Conservation (phyloP, 1,140 invertebrate species). For the Propsilocerus akamusi region DNA sequence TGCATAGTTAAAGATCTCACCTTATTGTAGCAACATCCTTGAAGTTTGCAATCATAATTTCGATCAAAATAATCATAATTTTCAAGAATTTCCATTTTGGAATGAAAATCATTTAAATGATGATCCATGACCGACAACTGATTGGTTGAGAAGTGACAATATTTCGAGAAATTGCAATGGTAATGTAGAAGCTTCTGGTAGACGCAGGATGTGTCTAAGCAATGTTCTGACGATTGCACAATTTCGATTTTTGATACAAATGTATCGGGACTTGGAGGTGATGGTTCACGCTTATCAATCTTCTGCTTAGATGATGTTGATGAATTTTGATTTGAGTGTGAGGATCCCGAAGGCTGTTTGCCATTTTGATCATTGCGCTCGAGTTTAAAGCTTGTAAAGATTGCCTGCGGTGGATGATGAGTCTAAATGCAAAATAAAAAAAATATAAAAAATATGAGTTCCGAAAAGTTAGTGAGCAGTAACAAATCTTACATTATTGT, state of each 20-base stretch:
- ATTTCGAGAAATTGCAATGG: conserved; percentile 46
- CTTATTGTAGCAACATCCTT: conserved; percentile 32
- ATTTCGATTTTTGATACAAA: conserved; percentile 12
- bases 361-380: conserved; percentile 23
- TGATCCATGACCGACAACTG: conserved; percentile 42
- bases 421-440: conserved; percentile 20
- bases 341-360: conserved; percentile 27
- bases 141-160: conserved; percentile 39
- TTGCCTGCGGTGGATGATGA: conserved; percentile 63
- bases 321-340: background rate
- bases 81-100: conserved; percentile 60
- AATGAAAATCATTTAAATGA: conserved; percentile 68
- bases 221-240: conserved; percentile 23
- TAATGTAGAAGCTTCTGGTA: conserved; percentile 35
- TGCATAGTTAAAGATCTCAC: background rate
- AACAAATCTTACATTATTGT: conserved; percentile 48
- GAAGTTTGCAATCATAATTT: conserved; percentile 52
- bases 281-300: background rate
- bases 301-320: background rate
- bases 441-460: conserved; percentile 9
- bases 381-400: conserved; percentile 83
- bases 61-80: conserved; percentile 67
- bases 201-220: conserved; percentile 31
- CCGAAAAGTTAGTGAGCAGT: background rate
- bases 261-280: background rate